Base-by-base conservation (phyloP, 2,888 invertebrate genomes). In the Ochropacha duplaris region DNA sequence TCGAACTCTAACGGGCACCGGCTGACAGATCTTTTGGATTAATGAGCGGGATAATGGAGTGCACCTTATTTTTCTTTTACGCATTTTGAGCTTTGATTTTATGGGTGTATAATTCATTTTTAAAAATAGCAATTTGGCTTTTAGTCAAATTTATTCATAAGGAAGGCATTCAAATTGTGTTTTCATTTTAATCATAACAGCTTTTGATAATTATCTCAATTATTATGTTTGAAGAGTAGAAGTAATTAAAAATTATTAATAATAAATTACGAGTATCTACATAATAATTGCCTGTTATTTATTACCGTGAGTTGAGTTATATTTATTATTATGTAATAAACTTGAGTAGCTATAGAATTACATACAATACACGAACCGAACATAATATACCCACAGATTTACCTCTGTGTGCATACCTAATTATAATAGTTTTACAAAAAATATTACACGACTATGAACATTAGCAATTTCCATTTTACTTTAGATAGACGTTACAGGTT, bases 1-100 rank as follows among this genome's bases (percentile, higher is more conserved):
- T 81, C 81, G 31, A 16, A 52, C 19, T 52, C 52, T 19, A 70
- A 59, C 58, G 66, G 64, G 69, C 69, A 69, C 65, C 62, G 44
- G 68, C 57, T 64, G 69, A 68, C 67, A 62, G 69, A 68, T 59
- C 44, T 60, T 64, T 16, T 22, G 74, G 67, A 71, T 72, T 74
- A 76, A 76, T 75, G 73, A 66, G 62, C 60, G 60, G 58, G 63
- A 44, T 28, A 54, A 66, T 57, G 44, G 60, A 57, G 57, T 22
- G 26, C 16, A 22, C 22, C 52, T 52, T 52, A 16, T 28, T 31
- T 31, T 14, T 4, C 28, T 28, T 19, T 28, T 19, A 16, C 31
- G 9, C 49, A 49, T 22, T n/a, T 50, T 28, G 26, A 26, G 5
- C 9, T 50, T n/a, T n/a, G 16, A 19, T 44, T 8, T 44, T 9